Evolutionary conservation across 2,113 vertebrate species (phyloP), one percentile per base, ranked within the genome.

Genomic region (Peromyscus californicus): DNA sequence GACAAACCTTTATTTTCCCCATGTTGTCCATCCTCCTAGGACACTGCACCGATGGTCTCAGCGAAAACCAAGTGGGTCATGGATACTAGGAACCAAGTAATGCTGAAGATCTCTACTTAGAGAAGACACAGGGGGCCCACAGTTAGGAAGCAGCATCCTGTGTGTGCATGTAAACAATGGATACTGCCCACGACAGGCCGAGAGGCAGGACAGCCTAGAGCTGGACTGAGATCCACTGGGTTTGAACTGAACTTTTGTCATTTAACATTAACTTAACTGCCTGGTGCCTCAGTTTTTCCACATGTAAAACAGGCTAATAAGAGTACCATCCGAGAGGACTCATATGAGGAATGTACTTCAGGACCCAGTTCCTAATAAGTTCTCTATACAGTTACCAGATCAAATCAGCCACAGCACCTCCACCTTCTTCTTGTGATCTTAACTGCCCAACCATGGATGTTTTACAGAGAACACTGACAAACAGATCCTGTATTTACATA

Each of bases 381-480:
- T 39, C 33, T 39, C 36, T n/a, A 78, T 45, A 91, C 65, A 78
- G 86, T 59, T 70, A 83, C 21, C 78, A 86, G 22, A 74, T 33
- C 63, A 80, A 90, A 83, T 21, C 31, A 63, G 69, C 75, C 39
- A 87, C 33, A 75, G 48, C 7, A 57, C 33, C 67, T 74, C 89
- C 42, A 42, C 13, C 92, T 61, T 84, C 31, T 22, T 48, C 45
- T n/a, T 39, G 8, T 7, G 54, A 42, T 31, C 39, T 79, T 51
- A 67, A 84, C n/a, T 67, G 86, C 19, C 36, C 26, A 54, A 83
- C 19, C 36, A 65, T 48, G 8, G 75, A 75, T 36, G 69, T 22
- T 95, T 97, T 92, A 63, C 16, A 87, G 75, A 51, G 31, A 94
- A 80, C 42, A 94, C 45, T 33, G 36, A 93, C 76, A 96, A 94